Conservation (phyloP, 2,113 vertebrate genomes). For the Petrocephalus zakoni region DNA sequence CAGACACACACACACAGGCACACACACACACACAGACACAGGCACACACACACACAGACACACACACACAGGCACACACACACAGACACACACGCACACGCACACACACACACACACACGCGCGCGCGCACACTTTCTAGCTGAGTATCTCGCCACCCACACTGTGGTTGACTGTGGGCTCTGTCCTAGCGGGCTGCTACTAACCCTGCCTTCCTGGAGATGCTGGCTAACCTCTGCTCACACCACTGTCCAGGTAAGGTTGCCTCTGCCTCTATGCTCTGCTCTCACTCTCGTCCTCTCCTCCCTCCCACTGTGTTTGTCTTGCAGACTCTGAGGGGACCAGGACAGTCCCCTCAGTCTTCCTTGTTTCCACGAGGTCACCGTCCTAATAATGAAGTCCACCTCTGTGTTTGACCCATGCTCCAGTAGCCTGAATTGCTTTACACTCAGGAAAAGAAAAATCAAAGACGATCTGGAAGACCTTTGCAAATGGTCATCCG, state of each 20-base stretch:
- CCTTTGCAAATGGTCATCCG: background rate
- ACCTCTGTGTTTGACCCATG: slow-evolving; percentile 19
- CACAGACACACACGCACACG: no score
- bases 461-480: background rate
- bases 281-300: slow-evolving; percentile 13
- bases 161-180: slow-evolving; percentile 23
- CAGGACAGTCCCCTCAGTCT: slow-evolving; percentile 27
- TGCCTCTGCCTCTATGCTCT: slow-evolving; percentile 44
- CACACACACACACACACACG: background rate
- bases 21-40: no score
- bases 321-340: slow-evolving; percentile 25
- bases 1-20: no score
- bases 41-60: no score
- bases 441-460: background rate
- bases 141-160: background rate
- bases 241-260: slow-evolving; percentile 54
- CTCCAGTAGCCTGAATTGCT: slow-evolving; percentile 4
- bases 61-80: no score
- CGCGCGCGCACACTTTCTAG: background rate
- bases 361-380: slow-evolving; percentile 59
- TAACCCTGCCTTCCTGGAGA: slow-evolving; percentile 48
- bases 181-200: slow-evolving; percentile 36
- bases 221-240: slow-evolving; percentile 49
- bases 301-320: slow-evolving; percentile 11
- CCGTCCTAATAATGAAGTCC: slow-evolving; percentile 1